Conservation (phyloP, 2,888 invertebrate species). For the Cheiracanthium punctorium region DNA sequence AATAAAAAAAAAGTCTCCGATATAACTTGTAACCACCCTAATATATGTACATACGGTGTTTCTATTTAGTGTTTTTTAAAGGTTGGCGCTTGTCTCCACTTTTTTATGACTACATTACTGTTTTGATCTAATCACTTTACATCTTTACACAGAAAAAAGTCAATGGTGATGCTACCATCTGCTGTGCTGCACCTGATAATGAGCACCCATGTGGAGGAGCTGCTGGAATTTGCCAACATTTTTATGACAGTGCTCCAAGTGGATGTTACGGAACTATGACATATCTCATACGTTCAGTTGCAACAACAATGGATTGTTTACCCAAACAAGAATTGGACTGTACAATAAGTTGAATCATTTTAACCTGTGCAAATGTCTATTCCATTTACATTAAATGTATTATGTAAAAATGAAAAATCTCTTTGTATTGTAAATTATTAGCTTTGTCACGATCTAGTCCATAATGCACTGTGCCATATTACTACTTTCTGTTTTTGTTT, state of each 20-base stretch:
- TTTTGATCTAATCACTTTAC: too few relatives aligned
- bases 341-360: constrained; percentile 67
- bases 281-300: constrained; percentile 84
- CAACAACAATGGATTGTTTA: constrained; percentile 67
- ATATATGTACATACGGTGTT: too few relatives aligned
- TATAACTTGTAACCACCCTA: too few relatives aligned
- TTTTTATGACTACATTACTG: too few relatives aligned
- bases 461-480: too few relatives aligned
- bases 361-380: not conserved
- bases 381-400: not conserved
- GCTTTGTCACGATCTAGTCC: too few relatives aligned
- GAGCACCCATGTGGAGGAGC: constrained; percentile 89
- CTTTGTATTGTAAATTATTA: too few relatives aligned
- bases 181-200: constrained; percentile 84
- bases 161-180: constrained; percentile 93
- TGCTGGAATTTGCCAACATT: constrained; percentile 95
- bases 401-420: not conserved
- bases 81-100: too few relatives aligned
- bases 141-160: constrained; percentile 83
- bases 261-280: constrained; percentile 99
- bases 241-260: constrained; percentile 98
- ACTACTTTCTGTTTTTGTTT: too few relatives aligned
- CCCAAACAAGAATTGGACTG: constrained; percentile 71
- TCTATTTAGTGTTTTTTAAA: too few relatives aligned
- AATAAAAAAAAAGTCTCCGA: too few relatives aligned